Evolutionary conservation across 1,140 invertebrate species (phyloP), one percentile per base, ranked within the genome.

Genomic region (Lerema accius): DNA sequence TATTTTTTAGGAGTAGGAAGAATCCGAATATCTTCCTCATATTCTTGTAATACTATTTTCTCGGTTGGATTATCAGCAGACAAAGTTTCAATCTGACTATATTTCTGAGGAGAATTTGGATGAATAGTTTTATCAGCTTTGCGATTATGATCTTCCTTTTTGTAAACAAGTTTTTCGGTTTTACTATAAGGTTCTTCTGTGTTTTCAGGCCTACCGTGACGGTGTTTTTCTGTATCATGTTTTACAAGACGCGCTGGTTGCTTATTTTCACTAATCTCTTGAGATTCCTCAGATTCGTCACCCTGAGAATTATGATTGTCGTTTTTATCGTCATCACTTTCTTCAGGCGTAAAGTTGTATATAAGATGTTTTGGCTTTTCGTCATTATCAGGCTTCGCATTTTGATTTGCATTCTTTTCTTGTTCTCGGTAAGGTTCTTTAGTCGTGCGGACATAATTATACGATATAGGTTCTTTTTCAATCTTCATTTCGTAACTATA

Each of bases 401-500:
- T 80, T 50, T 11, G 69, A 23, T 80, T 50, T 11, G 67, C 66
- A 42, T 78, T 62, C 48, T 80, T 69, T 0, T 76, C 23, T 55
- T 82, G 63, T 4, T 61, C 42, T 7, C 9, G 28, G 9, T 32
- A 32, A 32, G 86, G 84, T 51, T 76, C 69, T 9, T 78, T 80
- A 23, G 73, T 71, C 42, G 14, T 72, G 39, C 15, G 68, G 63
- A 26, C 70, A 45, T 77, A 86, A 53, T 69, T 77, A 43, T 84
- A 86, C 60, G 63, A 35, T 4, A 82, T 64, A 37, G 83, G 83
- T 35, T 82, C 63, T 9, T 66, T 67, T 43, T 77, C 56, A 15
- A 65, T 71, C 66, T 88, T 69, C 56, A 80, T 76, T 43, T 81
- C 73, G 63, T 89, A 89, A 55, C 58, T 80, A 26, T 78, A 76